Percentiles rank a stretch among this genome's conserved stretches.
Conservation (phyloP, 2,797 vertebrate species). For the Dallia pectoralis region DNA sequence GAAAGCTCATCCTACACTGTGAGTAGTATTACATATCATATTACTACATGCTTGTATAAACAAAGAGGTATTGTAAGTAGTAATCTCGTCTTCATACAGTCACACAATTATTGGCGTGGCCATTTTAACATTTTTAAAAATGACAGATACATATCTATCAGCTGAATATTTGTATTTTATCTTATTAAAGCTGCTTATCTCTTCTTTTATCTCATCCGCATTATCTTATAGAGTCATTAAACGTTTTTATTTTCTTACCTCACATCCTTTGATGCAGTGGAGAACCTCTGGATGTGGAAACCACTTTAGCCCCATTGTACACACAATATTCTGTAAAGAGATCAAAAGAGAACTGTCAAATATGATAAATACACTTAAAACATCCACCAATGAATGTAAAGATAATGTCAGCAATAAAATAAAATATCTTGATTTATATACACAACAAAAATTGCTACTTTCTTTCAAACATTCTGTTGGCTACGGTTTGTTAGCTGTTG, state of each 20-base stretch:
- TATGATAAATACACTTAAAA: neutral
- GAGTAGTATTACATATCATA: too few relatives aligned
- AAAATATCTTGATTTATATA: neutral
- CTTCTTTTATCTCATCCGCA: neutral
- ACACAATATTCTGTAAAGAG: slow-evolving; percentile 84
- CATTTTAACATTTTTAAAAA: too few relatives aligned
- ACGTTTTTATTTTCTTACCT: slow-evolving; percentile 76
- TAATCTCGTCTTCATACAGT: too few relatives aligned
- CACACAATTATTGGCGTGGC: too few relatives aligned
- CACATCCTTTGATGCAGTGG: slow-evolving; percentile 95
- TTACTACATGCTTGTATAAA: too few relatives aligned
- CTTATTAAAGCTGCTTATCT: neutral
- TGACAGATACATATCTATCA: too few relatives aligned
- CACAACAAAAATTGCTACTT: neutral
- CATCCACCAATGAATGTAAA: neutral
- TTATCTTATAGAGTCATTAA: neutral
- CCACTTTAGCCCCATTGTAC: slow-evolving; percentile 94
- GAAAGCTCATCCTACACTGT: too few relatives aligned
- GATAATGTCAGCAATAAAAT: neutral
- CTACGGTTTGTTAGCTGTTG: too few relatives aligned
- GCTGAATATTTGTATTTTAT: too few relatives aligned
- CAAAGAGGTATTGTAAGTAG: too few relatives aligned
- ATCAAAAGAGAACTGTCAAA: slow-evolving; percentile 34
- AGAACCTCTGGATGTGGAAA: slow-evolving; percentile 90
- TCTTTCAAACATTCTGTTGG: too few relatives aligned